Percentiles rank a stretch among this genome's conserved stretches.
These are phyloP conservation scores for Astur gentilis DNA, from an alignment of 2,113 vertebrate genomes.

Conservation along the genomic window DNA sequence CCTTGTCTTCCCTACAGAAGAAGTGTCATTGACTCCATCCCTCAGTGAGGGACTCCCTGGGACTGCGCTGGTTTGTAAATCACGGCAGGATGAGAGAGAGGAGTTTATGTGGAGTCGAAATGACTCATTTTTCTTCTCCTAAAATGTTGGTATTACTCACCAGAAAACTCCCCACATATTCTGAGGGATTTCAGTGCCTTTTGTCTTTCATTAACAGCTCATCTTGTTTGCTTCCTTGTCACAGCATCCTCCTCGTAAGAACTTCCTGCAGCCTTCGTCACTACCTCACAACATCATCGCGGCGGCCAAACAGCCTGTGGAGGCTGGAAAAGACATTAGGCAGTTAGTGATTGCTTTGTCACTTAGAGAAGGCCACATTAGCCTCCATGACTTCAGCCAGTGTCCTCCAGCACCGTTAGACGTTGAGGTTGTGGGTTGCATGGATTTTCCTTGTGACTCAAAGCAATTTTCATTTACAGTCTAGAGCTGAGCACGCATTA, in stretches of 20 bases:
- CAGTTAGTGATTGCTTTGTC: neutral
- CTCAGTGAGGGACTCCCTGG: neutral
- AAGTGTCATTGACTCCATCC: neutral
- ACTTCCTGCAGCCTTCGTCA: constrained; percentile 39
- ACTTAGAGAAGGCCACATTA: neutral
- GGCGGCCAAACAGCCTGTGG: neutral
- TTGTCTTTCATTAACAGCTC: constrained; percentile 28
- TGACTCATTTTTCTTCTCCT: constrained; percentile 46
- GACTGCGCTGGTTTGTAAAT: neutral
- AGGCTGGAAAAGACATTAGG: constrained; percentile 31
- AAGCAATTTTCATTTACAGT: constrained; percentile 7
- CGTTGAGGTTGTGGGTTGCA: neutral
- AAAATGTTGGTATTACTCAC: constrained; percentile 46
- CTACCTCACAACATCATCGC: neutral
- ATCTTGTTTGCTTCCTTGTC: constrained; percentile 9
- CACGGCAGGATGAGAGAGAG: neutral
- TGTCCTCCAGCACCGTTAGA: neutral
- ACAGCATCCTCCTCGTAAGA: neutral
- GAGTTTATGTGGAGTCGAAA: neutral
- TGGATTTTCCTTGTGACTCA: constrained; percentile 16
- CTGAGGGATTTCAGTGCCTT: constrained; percentile 22
- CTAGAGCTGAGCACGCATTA: neutral
- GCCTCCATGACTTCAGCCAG: neutral
- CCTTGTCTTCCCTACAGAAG: neutral
- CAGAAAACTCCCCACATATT: constrained; percentile 33